Conservation (phyloP, 1,140 invertebrate species). For the Tribolium madens region DNA sequence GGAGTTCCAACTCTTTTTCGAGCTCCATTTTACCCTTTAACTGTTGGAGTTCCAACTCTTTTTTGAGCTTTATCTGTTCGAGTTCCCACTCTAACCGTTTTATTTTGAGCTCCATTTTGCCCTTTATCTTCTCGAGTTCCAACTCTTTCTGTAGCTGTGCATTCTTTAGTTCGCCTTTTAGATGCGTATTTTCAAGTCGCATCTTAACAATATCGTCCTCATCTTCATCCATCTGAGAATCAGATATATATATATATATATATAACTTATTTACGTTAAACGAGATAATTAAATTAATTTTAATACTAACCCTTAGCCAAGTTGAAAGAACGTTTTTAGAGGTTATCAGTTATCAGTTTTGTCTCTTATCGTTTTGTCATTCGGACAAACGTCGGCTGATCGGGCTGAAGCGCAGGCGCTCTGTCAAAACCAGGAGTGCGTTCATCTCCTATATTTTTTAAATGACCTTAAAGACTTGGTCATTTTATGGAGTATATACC, state of each 20-base stretch:
- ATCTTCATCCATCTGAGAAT: constrained; percentile 32
- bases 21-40: too few species aligned
- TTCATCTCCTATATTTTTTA: too few species aligned
- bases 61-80: too few species aligned
- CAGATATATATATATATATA: constrained; percentile 7
- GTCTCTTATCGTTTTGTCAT: too few species aligned
- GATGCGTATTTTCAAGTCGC: constrained; percentile 14
- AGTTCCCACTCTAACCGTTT: not conserved
- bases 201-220: constrained; percentile 26
- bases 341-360: constrained; percentile 1
- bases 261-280: constrained; percentile 19
- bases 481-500: too few species aligned
- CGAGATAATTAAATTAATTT: constrained; percentile 24
- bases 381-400: too few species aligned
- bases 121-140: constrained; percentile 20
- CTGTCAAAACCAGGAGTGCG: too few species aligned
- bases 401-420: too few species aligned
- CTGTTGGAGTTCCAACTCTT: too few species aligned
- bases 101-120: constrained; percentile 17
- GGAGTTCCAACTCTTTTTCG: too few species aligned
- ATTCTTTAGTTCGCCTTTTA: constrained; percentile 25
- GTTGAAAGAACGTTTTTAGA: constrained; percentile 34
- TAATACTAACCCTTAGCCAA: constrained; percentile 24
- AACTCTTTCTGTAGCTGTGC: constrained; percentile 32
- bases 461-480: too few species aligned